Evolutionary conservation across 1,140 invertebrate genomes (phyloP).

Genomic region (Vanessa tameamea): DNA sequence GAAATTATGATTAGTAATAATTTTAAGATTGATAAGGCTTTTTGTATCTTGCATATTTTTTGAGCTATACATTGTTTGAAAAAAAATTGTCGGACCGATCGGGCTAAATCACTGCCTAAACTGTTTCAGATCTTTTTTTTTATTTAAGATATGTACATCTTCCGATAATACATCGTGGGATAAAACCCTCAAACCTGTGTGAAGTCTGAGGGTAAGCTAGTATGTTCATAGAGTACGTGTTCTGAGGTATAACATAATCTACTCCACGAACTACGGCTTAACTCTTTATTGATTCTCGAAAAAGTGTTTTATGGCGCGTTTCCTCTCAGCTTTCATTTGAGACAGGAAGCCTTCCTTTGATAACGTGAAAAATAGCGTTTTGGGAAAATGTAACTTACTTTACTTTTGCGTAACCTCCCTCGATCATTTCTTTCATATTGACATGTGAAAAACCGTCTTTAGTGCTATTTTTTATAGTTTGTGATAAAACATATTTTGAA

Average conservation of each 20-base stretch:
- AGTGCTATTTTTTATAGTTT: background rate
- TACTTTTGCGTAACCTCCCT: conserved; percentile 39
- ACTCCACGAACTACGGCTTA: conserved; percentile 6
- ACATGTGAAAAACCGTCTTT: background rate
- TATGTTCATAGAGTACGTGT: background rate
- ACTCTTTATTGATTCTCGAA: conserved; percentile 37
- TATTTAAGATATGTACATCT: too few species aligned
- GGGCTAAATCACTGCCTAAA: too few species aligned
- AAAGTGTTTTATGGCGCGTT: conserved; percentile 62
- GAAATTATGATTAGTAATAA: too few species aligned
- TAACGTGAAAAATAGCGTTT: conserved; percentile 73
- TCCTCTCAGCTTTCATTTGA: conserved; percentile 69
- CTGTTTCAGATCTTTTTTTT: too few species aligned
- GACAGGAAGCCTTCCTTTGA: conserved; percentile 70
- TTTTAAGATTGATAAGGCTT: too few species aligned
- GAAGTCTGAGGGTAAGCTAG: too few species aligned
- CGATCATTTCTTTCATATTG: conserved; percentile 3
- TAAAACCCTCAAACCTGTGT: too few species aligned
- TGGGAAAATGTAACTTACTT: conserved; percentile 53
- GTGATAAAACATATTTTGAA: too few species aligned
- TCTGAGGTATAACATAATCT: background rate
- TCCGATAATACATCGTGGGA: too few species aligned
- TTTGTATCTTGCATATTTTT: too few species aligned
- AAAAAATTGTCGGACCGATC: too few species aligned
- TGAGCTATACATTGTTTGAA: too few species aligned